These are phyloP conservation scores for Notolepis coatsorum DNA, from an alignment of 2,797 vertebrate genomes.

Conservation along the genomic window DNA sequence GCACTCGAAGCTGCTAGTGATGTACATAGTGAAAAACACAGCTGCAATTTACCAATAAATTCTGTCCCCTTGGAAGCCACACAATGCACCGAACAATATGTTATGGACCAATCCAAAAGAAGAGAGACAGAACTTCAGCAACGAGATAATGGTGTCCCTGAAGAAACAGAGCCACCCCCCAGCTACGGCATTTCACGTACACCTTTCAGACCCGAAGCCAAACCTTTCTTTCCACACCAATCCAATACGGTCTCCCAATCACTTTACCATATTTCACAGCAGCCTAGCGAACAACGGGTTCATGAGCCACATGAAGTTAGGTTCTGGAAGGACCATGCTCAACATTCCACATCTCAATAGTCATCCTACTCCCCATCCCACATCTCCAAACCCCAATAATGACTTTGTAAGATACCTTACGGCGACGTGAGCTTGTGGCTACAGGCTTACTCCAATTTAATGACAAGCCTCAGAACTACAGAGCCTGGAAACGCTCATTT, in stretches of 20 bases:
- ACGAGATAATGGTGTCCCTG: not conserved
- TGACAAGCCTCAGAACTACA: constrained; percentile 41
- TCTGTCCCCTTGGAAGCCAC: not conserved
- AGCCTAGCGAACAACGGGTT: not conserved
- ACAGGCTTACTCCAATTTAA: constrained; percentile 47
- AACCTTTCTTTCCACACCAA: constrained; percentile 4
- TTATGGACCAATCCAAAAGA: not conserved
- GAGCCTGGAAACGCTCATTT: constrained; percentile 41
- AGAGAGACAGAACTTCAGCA: not conserved
- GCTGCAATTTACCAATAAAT: not conserved
- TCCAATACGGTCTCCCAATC: not conserved
- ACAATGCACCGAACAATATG: constrained; percentile 15
- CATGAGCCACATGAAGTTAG: not conserved
- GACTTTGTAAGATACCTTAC: constrained; percentile 43
- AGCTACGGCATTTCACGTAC: constrained; percentile 8
- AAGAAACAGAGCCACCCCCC: not conserved
- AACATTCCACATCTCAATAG: not conserved
- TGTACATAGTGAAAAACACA: constrained; percentile 8
- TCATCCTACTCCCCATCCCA: not conserved
- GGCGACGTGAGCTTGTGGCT: constrained; percentile 23
- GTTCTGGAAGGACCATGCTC: not conserved
- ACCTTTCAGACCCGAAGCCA: constrained; percentile 11
- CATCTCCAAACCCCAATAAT: not conserved
- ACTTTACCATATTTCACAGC: not conserved
- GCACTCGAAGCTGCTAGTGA: constrained; percentile 23